Percentiles rank a stretch among this genome's conserved stretches.
These are phyloP conservation scores for Copidosoma aretas DNA, from an alignment of 2,888 invertebrate genomes.

Conservation along the genomic window DNA sequence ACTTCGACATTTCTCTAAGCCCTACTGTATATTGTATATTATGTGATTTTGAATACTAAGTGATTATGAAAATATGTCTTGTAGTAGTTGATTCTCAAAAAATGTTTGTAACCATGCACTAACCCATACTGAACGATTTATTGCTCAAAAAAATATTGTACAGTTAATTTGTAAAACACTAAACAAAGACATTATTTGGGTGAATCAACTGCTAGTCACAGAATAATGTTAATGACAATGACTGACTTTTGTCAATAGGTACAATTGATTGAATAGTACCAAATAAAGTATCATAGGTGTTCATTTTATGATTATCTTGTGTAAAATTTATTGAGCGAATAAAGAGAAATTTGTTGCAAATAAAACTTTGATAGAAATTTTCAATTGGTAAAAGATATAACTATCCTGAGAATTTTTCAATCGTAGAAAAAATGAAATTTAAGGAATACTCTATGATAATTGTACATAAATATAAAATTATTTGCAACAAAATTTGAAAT, in stretches of 20 bases:
- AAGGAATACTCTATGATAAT: neutral
- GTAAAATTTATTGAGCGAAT: constrained; percentile 17
- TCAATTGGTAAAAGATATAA: neutral
- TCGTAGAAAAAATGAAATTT: neutral
- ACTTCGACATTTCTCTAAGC: constrained; percentile 33
- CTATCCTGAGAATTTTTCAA: neutral
- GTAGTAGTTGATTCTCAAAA: constrained; percentile 14
- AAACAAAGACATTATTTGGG: constrained; percentile 10
- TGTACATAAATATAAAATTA: constrained; percentile 6
- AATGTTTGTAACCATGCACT: neutral
- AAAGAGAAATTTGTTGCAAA: constrained; percentile 29
- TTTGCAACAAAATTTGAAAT: constrained; percentile 27
- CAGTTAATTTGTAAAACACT: constrained; percentile 8
- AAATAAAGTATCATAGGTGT: constrained; percentile 11
- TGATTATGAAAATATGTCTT: neutral
- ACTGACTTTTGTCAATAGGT: constrained; percentile 18
- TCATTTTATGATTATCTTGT: constrained; percentile 25
- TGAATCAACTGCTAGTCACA: constrained; percentile 13
- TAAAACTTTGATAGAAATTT: constrained; percentile 4
- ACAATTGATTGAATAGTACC: constrained; percentile 11
- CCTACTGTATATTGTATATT: constrained; percentile 37
- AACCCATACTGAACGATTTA: neutral
- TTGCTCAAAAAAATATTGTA: constrained; percentile 1
- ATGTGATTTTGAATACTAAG: constrained; percentile 16
- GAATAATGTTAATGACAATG: constrained; percentile 9